Conservation (phyloP, 2,797 vertebrate genomes). For the Leptodactylus fallax region DNA sequence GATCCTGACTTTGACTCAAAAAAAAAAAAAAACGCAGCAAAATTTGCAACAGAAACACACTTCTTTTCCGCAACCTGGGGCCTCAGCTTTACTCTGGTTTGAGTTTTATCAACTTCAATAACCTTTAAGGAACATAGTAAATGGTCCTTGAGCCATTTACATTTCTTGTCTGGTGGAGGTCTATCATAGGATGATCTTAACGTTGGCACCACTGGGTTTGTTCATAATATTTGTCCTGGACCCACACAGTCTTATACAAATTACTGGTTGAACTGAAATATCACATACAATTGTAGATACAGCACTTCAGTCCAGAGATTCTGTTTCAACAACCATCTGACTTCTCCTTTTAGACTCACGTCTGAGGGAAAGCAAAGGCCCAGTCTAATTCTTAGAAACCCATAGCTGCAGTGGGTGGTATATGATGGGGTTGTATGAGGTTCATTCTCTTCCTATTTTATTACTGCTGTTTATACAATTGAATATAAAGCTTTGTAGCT, state of each 20-base stretch:
- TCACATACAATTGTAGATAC: conserved; percentile 9
- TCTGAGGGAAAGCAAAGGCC: background rate
- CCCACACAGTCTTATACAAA: background rate
- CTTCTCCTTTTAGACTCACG: conserved; percentile 34
- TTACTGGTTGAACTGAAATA: conserved; percentile 39
- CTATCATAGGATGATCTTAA: conserved; percentile 24
- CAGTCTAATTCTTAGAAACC: background rate
- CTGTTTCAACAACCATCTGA: conserved; percentile 30
- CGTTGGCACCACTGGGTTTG: background rate
- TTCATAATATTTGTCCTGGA: background rate
- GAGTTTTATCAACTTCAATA: background rate
- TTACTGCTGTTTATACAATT: background rate
- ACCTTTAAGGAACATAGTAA: background rate
- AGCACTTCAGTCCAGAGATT: background rate
- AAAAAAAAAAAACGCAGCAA: too few species aligned
- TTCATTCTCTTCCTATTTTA: background rate
- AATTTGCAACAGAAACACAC: too few species aligned
- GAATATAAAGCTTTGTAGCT: background rate
- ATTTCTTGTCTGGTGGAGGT: background rate
- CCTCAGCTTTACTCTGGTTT: background rate
- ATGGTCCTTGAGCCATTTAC: background rate
- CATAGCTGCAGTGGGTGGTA: background rate
- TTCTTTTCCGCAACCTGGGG: too few species aligned
- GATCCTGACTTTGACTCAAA: too few species aligned
- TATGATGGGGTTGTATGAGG: background rate